Base-by-base conservation (phyloP, 1,140 invertebrate species). In the Cyrtorhinus lividipennis region DNA sequence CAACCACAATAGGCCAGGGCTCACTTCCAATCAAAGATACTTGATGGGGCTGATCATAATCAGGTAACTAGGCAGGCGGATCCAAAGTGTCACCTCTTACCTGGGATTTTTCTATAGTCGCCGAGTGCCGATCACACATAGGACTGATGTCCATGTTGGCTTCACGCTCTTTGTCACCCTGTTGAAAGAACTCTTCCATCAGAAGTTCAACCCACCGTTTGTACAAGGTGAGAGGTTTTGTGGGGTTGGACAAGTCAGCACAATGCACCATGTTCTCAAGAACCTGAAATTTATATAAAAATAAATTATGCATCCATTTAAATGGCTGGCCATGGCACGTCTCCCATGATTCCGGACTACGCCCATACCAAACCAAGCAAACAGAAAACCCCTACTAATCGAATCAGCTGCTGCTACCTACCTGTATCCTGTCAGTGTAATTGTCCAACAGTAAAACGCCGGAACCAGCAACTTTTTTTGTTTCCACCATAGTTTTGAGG, bases 401-500 rank as follows among this genome's bases (percentile, higher is more conserved):
- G n/a, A 44, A 44, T 8, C n/a, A 44, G 38, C 38, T 44, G n/a
- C 8, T 44, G 8, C 10, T 5, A 53, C 48, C 10, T 8, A 53
- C 48, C 78, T 88, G 85, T 78, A 96, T 95, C 76, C 92, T 82
- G 75, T 99, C 95, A 26, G 93, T 97, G 77, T 99, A 99, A 75
- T 98, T 98, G 76, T 99, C 95, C 58, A 98, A 80, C 63, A 96
- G 76, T n/a, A 99, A 76, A 12, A 98, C 92, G n/a, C 94, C 94
- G 20, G 92, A 95, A 22, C 95, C 92, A 38, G 90, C 88, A 12
- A 93, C 94, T 76, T 98, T 98, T 77, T 98, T 98, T 1, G 95
- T 98, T 78, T 98, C 95, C 26, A 98, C 95, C 95, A 98, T 98
- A 2, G 95, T 99, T 75, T 99, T 99, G 56, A 99, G 79, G 76